Evolutionary conservation across 2,113 vertebrate species (phyloP).

Genomic region (Grantiella picta): DNA sequence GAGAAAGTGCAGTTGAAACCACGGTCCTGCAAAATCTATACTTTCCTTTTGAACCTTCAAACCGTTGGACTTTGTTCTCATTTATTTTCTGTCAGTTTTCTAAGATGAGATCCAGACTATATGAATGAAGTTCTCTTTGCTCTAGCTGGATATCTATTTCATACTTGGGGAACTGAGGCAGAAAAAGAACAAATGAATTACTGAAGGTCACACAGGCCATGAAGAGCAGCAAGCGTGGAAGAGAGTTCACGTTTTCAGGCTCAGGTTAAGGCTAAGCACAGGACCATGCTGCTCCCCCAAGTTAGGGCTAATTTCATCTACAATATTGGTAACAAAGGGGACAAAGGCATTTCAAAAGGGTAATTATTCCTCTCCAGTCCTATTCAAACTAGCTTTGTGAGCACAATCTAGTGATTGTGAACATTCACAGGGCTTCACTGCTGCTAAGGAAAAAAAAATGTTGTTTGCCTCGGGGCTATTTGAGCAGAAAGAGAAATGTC

Average conservation of each 20-base stretch:
- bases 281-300: not conserved
- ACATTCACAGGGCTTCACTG: not conserved
- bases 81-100: not conserved
- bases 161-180: not conserved
- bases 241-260: not conserved
- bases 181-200: constrained; percentile 2
- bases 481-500: constrained; percentile 12
- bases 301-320: constrained; percentile 9
- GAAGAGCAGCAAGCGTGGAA: not conserved
- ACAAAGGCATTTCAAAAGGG: constrained; percentile 37
- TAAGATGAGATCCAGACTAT: not conserved
- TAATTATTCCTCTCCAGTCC: constrained; percentile 23
- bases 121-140: not conserved
- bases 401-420: constrained; percentile 24
- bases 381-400: constrained; percentile 4
- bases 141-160: not conserved
- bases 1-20: not conserved
- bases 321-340: not conserved
- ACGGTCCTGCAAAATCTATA: not conserved
- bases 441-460: not conserved
- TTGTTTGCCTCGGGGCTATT: not conserved
- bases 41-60: not conserved
- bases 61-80: not conserved
- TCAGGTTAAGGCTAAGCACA: not conserved
- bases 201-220: not conserved